phyloP scores from a whole-genome alignment of 2,797 vertebrate species.

The Anniella stebbinsi region DNA sequence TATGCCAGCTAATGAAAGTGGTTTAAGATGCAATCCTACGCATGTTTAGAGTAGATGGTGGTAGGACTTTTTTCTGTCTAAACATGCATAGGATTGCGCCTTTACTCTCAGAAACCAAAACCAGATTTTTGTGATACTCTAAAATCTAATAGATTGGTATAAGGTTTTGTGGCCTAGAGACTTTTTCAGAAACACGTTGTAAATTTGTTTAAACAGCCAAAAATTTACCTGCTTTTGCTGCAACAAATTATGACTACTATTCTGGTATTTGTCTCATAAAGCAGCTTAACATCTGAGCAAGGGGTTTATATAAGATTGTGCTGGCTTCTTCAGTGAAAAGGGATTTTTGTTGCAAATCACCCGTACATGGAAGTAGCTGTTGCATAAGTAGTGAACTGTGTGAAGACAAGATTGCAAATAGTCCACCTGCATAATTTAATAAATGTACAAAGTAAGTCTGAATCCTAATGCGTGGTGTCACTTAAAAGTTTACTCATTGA shows the following conservation, averaged over 20 bases:
- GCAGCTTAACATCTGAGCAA: neutral
- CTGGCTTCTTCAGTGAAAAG: neutral
- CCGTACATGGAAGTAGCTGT: neutral
- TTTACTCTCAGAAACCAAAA: neutral
- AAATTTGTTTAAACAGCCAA: neutral
- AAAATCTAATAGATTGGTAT: neutral
- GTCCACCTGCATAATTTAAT: neutral
- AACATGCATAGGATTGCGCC: no score
- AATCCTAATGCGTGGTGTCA: neutral
- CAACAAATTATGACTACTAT: neutral
- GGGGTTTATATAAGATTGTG: neutral
- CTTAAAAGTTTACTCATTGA: neutral
- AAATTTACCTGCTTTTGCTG: neutral
- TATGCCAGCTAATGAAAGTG: neutral
- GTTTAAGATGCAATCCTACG: no score
- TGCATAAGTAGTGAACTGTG: neutral
- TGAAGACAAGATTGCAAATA: neutral
- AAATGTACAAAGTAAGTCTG: neutral
- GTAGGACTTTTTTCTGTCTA: no score
- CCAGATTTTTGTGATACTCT: neutral
- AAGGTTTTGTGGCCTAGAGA: neutral
- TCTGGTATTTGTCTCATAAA: neutral
- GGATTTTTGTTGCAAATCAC: neutral
- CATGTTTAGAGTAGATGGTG: no score
- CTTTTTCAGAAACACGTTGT: neutral